Conservation (phyloP, 2,797 vertebrate genomes). For the Danio choprae region DNA sequence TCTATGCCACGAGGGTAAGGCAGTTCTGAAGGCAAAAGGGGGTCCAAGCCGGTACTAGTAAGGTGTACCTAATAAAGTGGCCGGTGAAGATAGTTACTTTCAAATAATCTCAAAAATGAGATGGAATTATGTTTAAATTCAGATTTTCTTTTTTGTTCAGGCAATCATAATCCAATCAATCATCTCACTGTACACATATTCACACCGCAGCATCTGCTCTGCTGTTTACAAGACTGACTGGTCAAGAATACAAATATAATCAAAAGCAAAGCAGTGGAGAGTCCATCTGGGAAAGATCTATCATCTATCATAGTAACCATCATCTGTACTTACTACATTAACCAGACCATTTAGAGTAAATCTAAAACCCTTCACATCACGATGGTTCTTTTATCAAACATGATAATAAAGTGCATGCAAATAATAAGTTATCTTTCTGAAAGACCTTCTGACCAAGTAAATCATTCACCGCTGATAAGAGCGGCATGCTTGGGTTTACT, state of each 20-base stretch:
- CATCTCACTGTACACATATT: not conserved
- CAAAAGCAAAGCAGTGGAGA: conserved; percentile 22
- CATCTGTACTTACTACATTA: conserved; percentile 21
- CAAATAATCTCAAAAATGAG: too few species aligned
- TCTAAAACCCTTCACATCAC: not conserved
- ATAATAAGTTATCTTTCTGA: not conserved
- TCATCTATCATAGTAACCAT: conserved; percentile 61
- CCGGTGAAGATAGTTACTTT: too few species aligned
- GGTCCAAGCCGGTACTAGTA: too few species aligned
- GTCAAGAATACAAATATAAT: conserved; percentile 40
- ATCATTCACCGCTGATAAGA: conserved; percentile 78
- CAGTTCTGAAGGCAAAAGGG: too few species aligned
- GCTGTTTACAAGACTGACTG: conserved; percentile 4
- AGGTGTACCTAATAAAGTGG: too few species aligned
- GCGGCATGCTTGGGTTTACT: conserved; percentile 62
- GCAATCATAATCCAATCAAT: not conserved
- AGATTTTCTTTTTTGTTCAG: too few species aligned
- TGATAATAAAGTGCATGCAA: conserved; percentile 4
- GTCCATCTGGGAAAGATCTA: conserved; percentile 28
- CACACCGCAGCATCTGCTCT: not conserved
- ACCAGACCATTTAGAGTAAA: conserved; percentile 8
- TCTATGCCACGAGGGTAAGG: too few species aligned
- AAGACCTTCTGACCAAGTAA: conserved; percentile 52
- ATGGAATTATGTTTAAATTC: too few species aligned
- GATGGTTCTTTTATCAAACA: not conserved